Conservation (phyloP, 2,113 vertebrate species). For the Perca schrenkii region DNA sequence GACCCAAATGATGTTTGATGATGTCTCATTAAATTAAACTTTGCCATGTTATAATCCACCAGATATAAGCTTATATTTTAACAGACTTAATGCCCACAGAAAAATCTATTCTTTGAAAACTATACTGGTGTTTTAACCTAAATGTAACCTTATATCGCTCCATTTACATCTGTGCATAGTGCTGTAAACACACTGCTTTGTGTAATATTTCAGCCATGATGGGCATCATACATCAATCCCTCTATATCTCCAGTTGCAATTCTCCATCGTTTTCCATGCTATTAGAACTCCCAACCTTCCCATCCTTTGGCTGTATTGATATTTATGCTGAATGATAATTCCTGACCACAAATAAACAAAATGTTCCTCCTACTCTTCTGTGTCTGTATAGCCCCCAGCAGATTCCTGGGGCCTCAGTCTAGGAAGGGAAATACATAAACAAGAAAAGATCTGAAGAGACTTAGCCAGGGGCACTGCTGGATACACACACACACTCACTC, state of each 20-base stretch:
- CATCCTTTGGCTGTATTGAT: slow-evolving; percentile 92
- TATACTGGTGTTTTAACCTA: neutral
- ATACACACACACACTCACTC: slow-evolving; percentile 32
- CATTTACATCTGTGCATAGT: neutral
- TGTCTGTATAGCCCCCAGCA: slow-evolving; percentile 90
- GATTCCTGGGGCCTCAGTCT: slow-evolving; percentile 88
- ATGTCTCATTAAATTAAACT: neutral
- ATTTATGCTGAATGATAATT: slow-evolving; percentile 92
- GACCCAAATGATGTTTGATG: neutral
- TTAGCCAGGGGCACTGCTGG: slow-evolving; percentile 87
- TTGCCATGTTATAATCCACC: neutral
- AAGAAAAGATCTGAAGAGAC: slow-evolving; percentile 79
- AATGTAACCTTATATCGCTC: neutral
- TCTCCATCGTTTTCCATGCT: slow-evolving; percentile 66
- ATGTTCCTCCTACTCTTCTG: slow-evolving; percentile 86
- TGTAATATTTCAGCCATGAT: neutral
- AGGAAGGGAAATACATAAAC: slow-evolving; percentile 82
- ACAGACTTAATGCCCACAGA: neutral
- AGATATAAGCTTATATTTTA: neutral
- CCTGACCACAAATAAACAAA: slow-evolving; percentile 94
- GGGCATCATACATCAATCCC: slow-evolving; percentile 41
- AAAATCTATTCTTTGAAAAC: neutral
- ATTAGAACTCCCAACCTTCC: slow-evolving; percentile 87
- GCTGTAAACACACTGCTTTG: neutral
- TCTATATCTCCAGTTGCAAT: slow-evolving; percentile 76